Evolutionary conservation across 2,888 invertebrate species (phyloP).

Genomic region (Liopterus haemorrhoidalis): DNA sequence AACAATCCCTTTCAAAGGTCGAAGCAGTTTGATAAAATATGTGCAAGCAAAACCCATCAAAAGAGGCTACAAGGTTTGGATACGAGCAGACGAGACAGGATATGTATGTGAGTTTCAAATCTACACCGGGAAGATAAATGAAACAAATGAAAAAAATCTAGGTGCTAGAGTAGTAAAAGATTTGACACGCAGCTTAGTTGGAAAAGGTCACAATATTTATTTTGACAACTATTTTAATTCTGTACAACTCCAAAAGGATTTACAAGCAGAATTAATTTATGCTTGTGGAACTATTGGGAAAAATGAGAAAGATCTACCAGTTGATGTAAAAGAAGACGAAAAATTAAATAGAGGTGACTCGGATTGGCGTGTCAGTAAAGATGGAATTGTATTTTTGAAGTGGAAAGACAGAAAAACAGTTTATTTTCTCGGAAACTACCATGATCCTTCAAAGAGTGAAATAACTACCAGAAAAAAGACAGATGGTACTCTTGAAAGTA

Average conservation of each 20-base stretch:
- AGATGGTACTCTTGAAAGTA: conserved; percentile 20
- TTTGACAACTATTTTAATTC: conserved; percentile 34
- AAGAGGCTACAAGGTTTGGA: conserved; percentile 29
- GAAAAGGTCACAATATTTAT: conserved; percentile 28
- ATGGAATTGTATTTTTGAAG: conserved; percentile 27
- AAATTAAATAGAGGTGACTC: conserved; percentile 26
- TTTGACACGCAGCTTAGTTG: conserved; percentile 15
- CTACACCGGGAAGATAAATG: conserved; percentile 8
- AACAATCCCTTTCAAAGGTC: conserved; percentile 29
- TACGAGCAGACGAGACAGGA: conserved; percentile 22
- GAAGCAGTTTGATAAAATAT: conserved; percentile 26
- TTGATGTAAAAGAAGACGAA: conserved; percentile 22
- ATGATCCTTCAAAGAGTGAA: conserved; percentile 17
- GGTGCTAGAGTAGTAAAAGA: conserved; percentile 23
- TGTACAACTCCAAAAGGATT: conserved; percentile 24
- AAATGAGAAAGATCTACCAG: conserved; percentile 27
- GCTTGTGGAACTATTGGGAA: conserved; percentile 30
- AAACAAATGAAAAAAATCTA: conserved; percentile 10
- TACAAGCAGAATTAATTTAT: conserved; percentile 27
- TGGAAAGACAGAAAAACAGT: conserved; percentile 31
- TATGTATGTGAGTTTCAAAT: conserved; percentile 11
- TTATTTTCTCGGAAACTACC: conserved; percentile 26
- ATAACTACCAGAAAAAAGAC: conserved; percentile 20
- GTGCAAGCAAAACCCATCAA: conserved; percentile 27
- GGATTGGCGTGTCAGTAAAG: conserved; percentile 29